A percentile compares a stretch with the other conserved stretches of the same genome.
Evolutionary conservation across 2,113 vertebrate species (phyloP).

Genomic region (Trematomus loennbergii): DNA sequence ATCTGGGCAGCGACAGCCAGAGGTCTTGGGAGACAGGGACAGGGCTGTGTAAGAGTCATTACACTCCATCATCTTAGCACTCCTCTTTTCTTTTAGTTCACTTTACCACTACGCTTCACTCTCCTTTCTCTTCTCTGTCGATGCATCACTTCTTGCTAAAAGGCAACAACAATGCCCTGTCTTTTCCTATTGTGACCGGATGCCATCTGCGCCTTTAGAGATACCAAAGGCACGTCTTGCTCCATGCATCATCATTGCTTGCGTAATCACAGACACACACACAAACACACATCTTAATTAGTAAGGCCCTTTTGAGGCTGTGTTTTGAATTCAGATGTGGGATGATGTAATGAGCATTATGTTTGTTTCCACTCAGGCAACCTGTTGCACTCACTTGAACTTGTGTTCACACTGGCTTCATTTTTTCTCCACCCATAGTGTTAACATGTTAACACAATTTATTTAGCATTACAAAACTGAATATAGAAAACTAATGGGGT

Average conservation of each 20-base stretch:
- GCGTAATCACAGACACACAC: constrained; percentile 48
- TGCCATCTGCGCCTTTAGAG: constrained; percentile 74
- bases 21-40: constrained; percentile 75
- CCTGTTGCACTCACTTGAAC: constrained; percentile 44
- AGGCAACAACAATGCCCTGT: constrained; percentile 69
- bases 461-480: not conserved
- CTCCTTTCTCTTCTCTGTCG: constrained; percentile 58
- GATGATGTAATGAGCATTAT: constrained; percentile 35
- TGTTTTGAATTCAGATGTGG: constrained; percentile 52
- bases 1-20: constrained; percentile 73
- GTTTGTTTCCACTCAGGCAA: constrained; percentile 44
- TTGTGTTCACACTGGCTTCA: constrained; percentile 5
- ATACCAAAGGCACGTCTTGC: constrained; percentile 59
- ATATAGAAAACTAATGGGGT: not conserved
- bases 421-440: constrained; percentile 10
- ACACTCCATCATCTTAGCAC: constrained; percentile 74
- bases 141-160: constrained; percentile 72
- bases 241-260: constrained; percentile 62
- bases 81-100: constrained; percentile 57
- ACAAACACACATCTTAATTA: constrained; percentile 65
- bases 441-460: not conserved
- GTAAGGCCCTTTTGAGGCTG: constrained; percentile 36
- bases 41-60: constrained; percentile 70
- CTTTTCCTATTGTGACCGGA: constrained; percentile 62
- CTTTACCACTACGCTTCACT: constrained; percentile 47